Evolutionary conservation across 2,888 invertebrate genomes (phyloP), one percentile per base, ranked within the genome.

Genomic region (Drosophila maculinotata): DNA sequence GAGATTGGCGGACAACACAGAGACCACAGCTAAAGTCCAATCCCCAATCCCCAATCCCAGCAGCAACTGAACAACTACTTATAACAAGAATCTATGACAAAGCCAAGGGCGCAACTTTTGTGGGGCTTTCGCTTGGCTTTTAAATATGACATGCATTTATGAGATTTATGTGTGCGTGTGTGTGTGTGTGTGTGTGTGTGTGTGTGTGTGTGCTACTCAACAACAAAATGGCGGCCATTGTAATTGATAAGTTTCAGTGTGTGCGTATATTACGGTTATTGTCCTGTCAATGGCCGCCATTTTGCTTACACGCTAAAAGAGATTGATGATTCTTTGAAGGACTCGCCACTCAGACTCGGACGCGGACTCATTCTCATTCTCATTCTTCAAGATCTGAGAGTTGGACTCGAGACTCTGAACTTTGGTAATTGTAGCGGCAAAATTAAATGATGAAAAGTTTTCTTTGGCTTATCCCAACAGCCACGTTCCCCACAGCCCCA

Each of bases 141-240:
- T 87, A 80, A 87, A 85, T 87, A 87, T 88, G 88, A 88, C 80
- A 78, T 81, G 87, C 81, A 86, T 84, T 86, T 83, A 79, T 79
- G 79, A 75, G 81, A 78, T 78, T 82, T 84, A 78, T 73, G 76
- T 28, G 17, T 44, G 28, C 41, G 30, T 48, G 12, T 38, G 48
- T 41, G 26, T 39, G 8, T 31, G 38, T 52, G 31, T 15, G 39
- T 42, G 25, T 39, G 49, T 31, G 28, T 44, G 23, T 47, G 23
- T 31, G 30, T 41, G 52, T 52, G 52, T 57, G 20, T 56, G 26
- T 51, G 51, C 33, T 33, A 23, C 58, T 39, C 45, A 66, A 63
- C 45, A 66, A 63, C 71, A 77, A 79, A 79, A 84, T 77, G 76
- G 75, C 68, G 70, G 62, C 70, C 69, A 81, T 74, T 80, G 84